Conservation (phyloP, 2,113 vertebrate species). For the Anguilla japonica region DNA sequence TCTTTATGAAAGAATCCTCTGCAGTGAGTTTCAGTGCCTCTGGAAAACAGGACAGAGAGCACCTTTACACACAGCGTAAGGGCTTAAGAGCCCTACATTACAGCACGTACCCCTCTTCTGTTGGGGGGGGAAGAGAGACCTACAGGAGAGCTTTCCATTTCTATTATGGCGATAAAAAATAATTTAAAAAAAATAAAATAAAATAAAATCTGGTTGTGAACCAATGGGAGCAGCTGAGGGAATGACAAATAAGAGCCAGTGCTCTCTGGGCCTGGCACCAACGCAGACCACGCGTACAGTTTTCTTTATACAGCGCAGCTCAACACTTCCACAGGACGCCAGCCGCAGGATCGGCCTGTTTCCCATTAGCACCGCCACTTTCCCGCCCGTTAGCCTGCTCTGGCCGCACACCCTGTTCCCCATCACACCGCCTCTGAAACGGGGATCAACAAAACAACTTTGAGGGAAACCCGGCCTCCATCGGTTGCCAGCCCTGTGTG, state of each 20-base stretch:
- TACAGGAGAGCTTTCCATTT: neutral
- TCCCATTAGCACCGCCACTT: neutral
- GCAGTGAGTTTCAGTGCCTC: neutral
- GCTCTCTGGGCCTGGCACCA: neutral
- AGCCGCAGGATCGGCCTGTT: neutral
- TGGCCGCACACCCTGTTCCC: too few species aligned
- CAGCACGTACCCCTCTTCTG: neutral
- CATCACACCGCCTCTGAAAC: too few species aligned
- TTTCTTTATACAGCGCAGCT: neutral
- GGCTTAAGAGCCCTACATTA: neutral
- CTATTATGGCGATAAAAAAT: neutral
- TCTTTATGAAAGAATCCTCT: neutral
- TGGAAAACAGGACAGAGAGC: neutral
- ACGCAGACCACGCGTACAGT: neutral
- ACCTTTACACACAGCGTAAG: neutral
- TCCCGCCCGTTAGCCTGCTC: neutral
- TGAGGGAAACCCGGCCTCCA: too few species aligned
- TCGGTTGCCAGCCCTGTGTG: too few species aligned
- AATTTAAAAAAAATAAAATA: too few species aligned
- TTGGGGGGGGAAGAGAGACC: neutral
- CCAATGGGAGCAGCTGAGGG: neutral
- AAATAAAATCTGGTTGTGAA: too few species aligned
- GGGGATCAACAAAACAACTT: too few species aligned
- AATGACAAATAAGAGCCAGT: neutral
- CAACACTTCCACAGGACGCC: too few species aligned